Evolutionary conservation across 2,888 invertebrate genomes (phyloP), one percentile per base, ranked within the genome.

Genomic region (Barypeithes pellucidus): DNA sequence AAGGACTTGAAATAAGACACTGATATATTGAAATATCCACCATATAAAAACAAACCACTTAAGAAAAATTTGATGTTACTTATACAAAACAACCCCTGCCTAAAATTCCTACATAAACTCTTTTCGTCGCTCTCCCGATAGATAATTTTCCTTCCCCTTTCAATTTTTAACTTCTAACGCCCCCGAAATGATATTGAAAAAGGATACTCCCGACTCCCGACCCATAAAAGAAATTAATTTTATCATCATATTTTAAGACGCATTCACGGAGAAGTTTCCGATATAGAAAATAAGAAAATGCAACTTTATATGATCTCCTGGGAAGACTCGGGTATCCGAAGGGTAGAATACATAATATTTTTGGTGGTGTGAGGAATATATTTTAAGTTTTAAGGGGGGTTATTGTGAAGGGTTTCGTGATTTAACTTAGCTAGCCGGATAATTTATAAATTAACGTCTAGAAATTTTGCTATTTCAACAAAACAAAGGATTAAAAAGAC

Each of bases 191-290:
- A 67, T 72, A 72, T 67, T 62, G 67, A 57, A 67, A 68, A 67
- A 67, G 72, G 72, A 67, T 67, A 67, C 62, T 47, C 43, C 14
- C 61, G 72, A 67, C 67, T n/a, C n/a, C n/a, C n/a, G n/a, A n/a
- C n/a, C 72, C 72, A 54, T 65, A 57, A 72, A 72, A 61, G 65
- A 67, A 72, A 72, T 72, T 72, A 72, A 72, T 72, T 72, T 72
- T 67, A 72, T 72, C 62, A 67, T 72, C 72, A 72, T 72, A 72
- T 72, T 72, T 72, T 67, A 50, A 72, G 60, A 62, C 62, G 66
- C 57, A 66, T 65, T 65, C 62, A 52, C 24, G 60, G 70, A 45
- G 29, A 45, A 62, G 20, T 52, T 67, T 67, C 36, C 72, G 72
- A 67, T 72, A 69, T 63, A 66, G 66, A 66, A 69, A 73, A 60